A percentile compares a stretch with the other conserved stretches of the same genome.
These are phyloP conservation scores for Acanthococcus lagerstroemiae DNA, from an alignment of 2,888 invertebrate species.

Conservation along the genomic window DNA sequence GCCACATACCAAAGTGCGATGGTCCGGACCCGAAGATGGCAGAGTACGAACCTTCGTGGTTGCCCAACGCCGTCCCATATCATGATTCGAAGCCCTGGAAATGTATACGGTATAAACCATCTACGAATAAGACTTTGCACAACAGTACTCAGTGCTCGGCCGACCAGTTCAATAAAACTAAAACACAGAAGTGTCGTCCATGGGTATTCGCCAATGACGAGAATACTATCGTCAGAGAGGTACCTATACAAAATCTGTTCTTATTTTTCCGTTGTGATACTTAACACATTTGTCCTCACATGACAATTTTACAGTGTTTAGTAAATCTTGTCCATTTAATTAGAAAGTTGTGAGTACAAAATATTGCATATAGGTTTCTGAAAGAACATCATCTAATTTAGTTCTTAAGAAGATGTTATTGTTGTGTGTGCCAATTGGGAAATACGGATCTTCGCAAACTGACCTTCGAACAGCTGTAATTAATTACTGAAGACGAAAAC, in stretches of 20 bases:
- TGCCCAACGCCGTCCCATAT: slow-evolving; percentile 32
- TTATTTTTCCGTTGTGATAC: too few species aligned
- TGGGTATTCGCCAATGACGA: slow-evolving; percentile 44
- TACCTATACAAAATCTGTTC: slow-evolving; percentile 37
- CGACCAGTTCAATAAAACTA: not conserved
- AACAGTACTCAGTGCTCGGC: not conserved
- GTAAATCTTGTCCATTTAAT: too few species aligned
- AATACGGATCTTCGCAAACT: too few species aligned
- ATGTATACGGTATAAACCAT: slow-evolving; percentile 14
- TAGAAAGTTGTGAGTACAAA: too few species aligned
- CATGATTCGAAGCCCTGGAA: slow-evolving; percentile 23
- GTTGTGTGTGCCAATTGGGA: too few species aligned
- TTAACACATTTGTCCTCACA: too few species aligned
- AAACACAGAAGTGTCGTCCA: slow-evolving; percentile 38
- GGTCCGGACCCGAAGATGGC: not conserved
- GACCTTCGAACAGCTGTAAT: too few species aligned
- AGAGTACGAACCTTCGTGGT: slow-evolving; percentile 32
- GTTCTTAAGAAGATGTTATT: too few species aligned
- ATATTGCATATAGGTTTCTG: too few species aligned
- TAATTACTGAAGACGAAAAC: too few species aligned
- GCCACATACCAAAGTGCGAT: slow-evolving; percentile 23
- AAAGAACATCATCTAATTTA: too few species aligned
- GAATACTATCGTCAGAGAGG: slow-evolving; percentile 55
- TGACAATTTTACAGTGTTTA: too few species aligned
- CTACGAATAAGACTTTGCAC: not conserved